phyloP scores from a whole-genome alignment of 2,797 vertebrate species.

The Paratrypauchen microcephalus region DNA sequence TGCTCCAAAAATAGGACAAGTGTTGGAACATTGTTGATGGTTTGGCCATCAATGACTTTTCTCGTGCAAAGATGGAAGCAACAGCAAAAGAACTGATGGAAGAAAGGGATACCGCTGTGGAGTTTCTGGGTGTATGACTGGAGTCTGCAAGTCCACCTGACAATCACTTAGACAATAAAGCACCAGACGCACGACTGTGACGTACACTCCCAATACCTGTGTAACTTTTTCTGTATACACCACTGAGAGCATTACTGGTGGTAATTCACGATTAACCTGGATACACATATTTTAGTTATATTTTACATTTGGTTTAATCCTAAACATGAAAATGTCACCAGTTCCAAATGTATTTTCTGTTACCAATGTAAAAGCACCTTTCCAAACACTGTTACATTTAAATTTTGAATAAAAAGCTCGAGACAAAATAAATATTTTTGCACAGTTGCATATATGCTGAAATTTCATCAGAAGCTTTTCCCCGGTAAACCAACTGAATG shows the following conservation, averaged over 20 bases:
- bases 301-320: not conserved
- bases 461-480: not conserved
- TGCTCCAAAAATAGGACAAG: constrained; percentile 76
- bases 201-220: constrained; percentile 58
- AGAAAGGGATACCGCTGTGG: constrained; percentile 83
- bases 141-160: too few relatives aligned
- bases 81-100: constrained; percentile 91
- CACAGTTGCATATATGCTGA: not conserved
- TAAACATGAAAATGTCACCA: not conserved
- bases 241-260: not conserved
- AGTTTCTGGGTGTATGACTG: constrained; percentile 84
- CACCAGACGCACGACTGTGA: constrained; percentile 84
- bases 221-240: constrained; percentile 29
- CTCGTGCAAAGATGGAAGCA: constrained; percentile 88
- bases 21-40: constrained; percentile 91
- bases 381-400: constrained; percentile 55
- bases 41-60: constrained; percentile 89
- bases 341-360: constrained; percentile 3
- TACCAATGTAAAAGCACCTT: constrained; percentile 40
- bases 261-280: constrained; percentile 42
- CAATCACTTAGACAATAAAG: constrained; percentile 43
- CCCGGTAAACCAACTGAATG: not conserved
- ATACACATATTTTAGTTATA: constrained; percentile 16
- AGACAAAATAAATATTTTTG: not conserved
- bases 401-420: constrained; percentile 25